These are phyloP conservation scores for Mormyrus lacerda DNA, from an alignment of 2,113 vertebrate genomes.

Conservation along the genomic window DNA sequence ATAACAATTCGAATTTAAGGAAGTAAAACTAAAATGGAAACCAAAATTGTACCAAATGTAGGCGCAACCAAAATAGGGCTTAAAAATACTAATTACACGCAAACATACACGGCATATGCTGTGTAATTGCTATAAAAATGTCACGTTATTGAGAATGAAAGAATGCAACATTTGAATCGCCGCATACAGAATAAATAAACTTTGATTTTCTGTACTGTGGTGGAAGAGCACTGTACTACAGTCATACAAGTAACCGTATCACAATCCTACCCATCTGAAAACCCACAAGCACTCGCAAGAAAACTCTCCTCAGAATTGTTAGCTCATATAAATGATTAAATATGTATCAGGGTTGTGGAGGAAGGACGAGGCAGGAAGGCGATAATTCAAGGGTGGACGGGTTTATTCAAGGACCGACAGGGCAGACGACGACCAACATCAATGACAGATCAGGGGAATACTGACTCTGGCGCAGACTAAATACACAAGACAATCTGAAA, in stretches of 20 bases:
- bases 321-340: neutral
- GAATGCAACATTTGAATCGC: neutral
- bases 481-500: too few species aligned
- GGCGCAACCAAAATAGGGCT: neutral
- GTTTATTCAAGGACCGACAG: too few species aligned
- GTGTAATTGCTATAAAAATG: neutral
- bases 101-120: neutral
- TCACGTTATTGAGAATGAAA: neutral
- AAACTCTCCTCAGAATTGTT: neutral
- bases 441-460: too few species aligned
- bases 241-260: neutral
- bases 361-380: too few species aligned
- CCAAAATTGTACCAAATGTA: too few species aligned
- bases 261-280: neutral
- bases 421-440: too few species aligned
- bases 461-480: too few species aligned
- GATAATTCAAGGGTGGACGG: too few species aligned
- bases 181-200: neutral
- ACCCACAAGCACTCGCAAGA: neutral
- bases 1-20: neutral
- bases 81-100: neutral
- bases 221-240: neutral
- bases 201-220: neutral
- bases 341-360: too few species aligned
- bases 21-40: neutral